These are phyloP conservation scores for Catagonus wagneri DNA, from an alignment of 2,113 vertebrate species.

Conservation along the genomic window DNA sequence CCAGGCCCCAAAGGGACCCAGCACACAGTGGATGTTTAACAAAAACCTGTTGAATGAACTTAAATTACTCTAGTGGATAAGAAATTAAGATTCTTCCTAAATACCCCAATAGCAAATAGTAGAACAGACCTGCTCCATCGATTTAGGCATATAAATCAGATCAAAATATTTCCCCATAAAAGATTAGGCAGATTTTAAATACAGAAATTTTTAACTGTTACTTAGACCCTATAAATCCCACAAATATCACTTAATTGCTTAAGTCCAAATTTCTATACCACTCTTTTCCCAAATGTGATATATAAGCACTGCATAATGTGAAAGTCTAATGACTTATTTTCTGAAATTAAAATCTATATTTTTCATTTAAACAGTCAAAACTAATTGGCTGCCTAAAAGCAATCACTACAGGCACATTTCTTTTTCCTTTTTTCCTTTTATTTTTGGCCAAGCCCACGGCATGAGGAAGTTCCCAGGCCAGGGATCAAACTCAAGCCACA, in stretches of 20 bases:
- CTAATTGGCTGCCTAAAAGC: neutral
- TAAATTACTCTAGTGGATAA: neutral
- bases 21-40: neutral
- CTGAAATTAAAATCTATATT: conserved; percentile 57
- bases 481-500: too few species aligned
- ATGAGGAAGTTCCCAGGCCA: too few species aligned
- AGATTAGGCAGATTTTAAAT: conserved; percentile 45
- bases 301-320: conserved; percentile 44
- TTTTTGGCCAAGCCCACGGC: too few species aligned
- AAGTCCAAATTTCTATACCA: conserved; percentile 9
- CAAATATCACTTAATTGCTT: conserved; percentile 46
- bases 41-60: neutral
- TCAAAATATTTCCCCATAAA: conserved; percentile 28
- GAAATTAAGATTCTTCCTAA: neutral
- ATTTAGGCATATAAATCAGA: conserved; percentile 45
- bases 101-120: neutral
- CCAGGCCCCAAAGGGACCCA: neutral
- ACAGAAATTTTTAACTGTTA: conserved; percentile 61
- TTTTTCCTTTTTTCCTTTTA: too few species aligned
- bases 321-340: conserved; percentile 37
- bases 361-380: conserved; percentile 24
- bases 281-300: neutral
- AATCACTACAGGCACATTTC: neutral
- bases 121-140: neutral
- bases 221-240: conserved; percentile 62